Percentiles rank a stretch among this genome's conserved stretches.
Conservation (phyloP, 2,113 vertebrate species). For the Sclerurus mexicanus region DNA sequence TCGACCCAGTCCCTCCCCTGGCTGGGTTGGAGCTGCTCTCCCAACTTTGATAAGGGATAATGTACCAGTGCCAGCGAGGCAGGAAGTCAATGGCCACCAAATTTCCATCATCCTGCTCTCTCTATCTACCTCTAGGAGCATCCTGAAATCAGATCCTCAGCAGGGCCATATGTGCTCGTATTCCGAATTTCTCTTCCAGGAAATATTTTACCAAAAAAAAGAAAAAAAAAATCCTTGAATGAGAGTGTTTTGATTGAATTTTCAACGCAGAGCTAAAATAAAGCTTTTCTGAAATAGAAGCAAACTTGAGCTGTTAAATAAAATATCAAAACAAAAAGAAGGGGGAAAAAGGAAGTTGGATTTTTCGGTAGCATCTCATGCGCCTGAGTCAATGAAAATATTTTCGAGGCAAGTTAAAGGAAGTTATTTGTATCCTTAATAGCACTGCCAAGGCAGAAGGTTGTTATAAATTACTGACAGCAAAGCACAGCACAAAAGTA, state of each 20-base stretch:
- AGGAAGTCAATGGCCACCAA: slow-evolving; percentile 77
- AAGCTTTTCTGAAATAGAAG: background rate
- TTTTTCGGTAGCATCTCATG: background rate
- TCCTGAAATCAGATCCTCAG: slow-evolving; percentile 66
- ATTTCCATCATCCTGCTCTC: slow-evolving; percentile 69
- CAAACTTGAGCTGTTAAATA: slow-evolving; percentile 7
- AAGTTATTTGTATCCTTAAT: background rate
- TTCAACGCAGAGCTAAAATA: slow-evolving; percentile 25
- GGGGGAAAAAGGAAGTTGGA: background rate
- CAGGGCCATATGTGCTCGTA: slow-evolving; percentile 31
- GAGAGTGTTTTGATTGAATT: slow-evolving; percentile 12
- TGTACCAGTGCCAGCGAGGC: slow-evolving; percentile 68
- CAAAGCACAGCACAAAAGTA: background rate
- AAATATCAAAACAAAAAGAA: background rate
- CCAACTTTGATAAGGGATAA: slow-evolving; percentile 82
- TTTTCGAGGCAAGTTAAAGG: background rate
- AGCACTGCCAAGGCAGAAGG: background rate
- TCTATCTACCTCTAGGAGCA: slow-evolving; percentile 44
- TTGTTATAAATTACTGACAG: background rate
- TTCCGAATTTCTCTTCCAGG: slow-evolving; percentile 39
- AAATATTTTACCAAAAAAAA: background rate
- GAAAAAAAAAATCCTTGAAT: background rate
- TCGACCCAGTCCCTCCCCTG: slow-evolving; percentile 74
- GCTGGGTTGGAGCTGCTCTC: slow-evolving; percentile 71
- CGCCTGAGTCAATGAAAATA: background rate